phyloP scores from a whole-genome alignment of 2,797 vertebrate genomes.

The Trachurus trachurus region DNA sequence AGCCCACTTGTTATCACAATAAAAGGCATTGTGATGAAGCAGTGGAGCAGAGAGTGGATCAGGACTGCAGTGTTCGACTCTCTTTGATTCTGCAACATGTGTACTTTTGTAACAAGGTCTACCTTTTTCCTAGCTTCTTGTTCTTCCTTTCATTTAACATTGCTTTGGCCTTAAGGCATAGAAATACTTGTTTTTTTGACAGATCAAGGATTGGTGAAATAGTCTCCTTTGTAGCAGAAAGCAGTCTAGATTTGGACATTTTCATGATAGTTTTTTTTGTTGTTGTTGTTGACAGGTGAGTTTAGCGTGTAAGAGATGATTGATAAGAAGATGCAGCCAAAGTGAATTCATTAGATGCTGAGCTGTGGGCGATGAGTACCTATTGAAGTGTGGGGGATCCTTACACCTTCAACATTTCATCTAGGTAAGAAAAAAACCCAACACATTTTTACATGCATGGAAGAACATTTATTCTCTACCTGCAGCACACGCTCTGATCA shows the following conservation, averaged over 20 bases:
- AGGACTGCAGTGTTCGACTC: neutral
- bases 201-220: neutral
- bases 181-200: too few species aligned
- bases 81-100: slow-evolving; percentile 13
- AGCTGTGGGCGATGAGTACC: neutral
- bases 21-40: neutral
- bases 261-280: neutral
- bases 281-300: neutral
- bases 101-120: neutral
- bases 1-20: neutral
- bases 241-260: neutral
- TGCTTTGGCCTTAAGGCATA: neutral
- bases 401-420: slow-evolving; percentile 8
- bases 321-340: neutral
- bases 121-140: neutral
- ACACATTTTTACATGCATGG: neutral
- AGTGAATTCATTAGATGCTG: slow-evolving; percentile 2
- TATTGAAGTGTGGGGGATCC: neutral
- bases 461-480: neutral
- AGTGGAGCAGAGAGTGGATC: neutral
- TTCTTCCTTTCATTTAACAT: neutral
- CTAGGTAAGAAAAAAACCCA: neutral
- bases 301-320: neutral
- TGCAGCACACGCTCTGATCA: slow-evolving; percentile 5
- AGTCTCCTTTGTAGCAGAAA: neutral